Evolutionary conservation across 2,888 invertebrate species (phyloP), one percentile per base, ranked within the genome.

Genomic region (Alviniconcha strummeri): DNA sequence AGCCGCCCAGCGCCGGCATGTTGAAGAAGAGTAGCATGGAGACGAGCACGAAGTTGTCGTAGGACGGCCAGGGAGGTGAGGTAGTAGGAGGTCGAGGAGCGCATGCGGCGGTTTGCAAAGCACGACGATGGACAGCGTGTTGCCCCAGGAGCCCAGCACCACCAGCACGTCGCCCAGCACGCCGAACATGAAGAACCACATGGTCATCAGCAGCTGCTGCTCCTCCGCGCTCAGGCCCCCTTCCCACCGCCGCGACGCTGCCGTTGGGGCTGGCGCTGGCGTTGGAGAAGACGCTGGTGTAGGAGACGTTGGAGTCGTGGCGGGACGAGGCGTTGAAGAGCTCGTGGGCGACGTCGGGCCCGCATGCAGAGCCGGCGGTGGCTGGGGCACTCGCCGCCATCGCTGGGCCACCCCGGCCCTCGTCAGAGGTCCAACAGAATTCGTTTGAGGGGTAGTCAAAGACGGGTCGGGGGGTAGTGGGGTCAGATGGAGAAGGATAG

Each of bases 51-150:
- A 97, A 96, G 15, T 97, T 97, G 95, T 99, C 99, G 94, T 98
- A 98, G 90, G 90, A 97, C 96, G 55, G 99, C 98, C 89, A 99
- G 95, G 7, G 98, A 98, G 88, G 98, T 97, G 85, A 99, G 95
- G 92, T 98, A 96, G 94, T 98, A 97, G 94, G 98, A 98, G 92
- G 98, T 97, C 92, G 98, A 98, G 85, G 98, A 98, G 91, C 97
- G 96, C 98, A 99, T 98, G 94, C 98, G 98, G 83, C 98, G 96
- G 84, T 91, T 91, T 90, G 69, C 90, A 87, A 57, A 93, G 88
- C 5, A 93, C 93, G n/a, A 91, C 88, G n/a, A 93, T 91, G 13
- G 93, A 91, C 55, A 93, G 83, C 15, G 91, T 87, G 85, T 93
- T 93, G 8, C 92, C 92, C 93, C 5, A 93, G 83, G 9, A 93